Evolutionary conservation across 2,797 vertebrate species (phyloP).

Genomic region (Acridotheres tristis): DNA sequence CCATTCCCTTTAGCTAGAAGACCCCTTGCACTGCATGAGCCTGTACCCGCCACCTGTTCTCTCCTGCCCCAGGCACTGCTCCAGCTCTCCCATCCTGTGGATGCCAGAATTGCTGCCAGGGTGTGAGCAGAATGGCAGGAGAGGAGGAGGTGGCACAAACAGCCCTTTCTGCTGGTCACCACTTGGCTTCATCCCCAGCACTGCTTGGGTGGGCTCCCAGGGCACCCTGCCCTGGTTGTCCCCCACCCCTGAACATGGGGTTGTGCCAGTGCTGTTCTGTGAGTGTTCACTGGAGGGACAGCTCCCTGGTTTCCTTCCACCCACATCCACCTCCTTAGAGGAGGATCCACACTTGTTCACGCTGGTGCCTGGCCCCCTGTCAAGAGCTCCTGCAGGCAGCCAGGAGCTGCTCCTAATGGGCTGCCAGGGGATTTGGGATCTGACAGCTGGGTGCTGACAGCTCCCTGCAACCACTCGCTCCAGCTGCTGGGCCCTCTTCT

Average conservation of each 20-base stretch:
- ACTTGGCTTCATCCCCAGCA: not conserved
- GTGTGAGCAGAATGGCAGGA: not conserved
- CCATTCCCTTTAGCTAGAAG: not conserved
- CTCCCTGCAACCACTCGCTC: not conserved
- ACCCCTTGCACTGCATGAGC: not conserved
- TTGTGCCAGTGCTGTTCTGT: not conserved
- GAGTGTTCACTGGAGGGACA: not conserved
- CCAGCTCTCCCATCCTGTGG: fast-evolving
- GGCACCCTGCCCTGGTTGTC: not conserved
- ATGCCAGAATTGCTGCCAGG: not conserved
- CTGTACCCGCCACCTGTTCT: fast-evolving
- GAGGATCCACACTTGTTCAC: not conserved
- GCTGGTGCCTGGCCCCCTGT: not conserved
- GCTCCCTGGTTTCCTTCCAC: not conserved
- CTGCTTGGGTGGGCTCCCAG: not conserved
- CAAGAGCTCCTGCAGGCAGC: slow-evolving; percentile 47
- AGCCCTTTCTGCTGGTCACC: not conserved
- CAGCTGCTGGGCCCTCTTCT: not conserved
- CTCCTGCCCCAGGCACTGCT: not conserved
- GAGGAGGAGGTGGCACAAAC: not conserved
- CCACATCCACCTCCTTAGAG: not conserved
- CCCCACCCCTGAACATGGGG: fast-evolving
- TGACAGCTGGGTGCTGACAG: slow-evolving; percentile 36
- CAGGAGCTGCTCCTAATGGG: slow-evolving; percentile 45
- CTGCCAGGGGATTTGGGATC: slow-evolving; percentile 39